A percentile compares a stretch with the other conserved stretches of the same genome.
Evolutionary conservation across 2,888 invertebrate genomes (phyloP).

Genomic region (Lepidonotus clava): DNA sequence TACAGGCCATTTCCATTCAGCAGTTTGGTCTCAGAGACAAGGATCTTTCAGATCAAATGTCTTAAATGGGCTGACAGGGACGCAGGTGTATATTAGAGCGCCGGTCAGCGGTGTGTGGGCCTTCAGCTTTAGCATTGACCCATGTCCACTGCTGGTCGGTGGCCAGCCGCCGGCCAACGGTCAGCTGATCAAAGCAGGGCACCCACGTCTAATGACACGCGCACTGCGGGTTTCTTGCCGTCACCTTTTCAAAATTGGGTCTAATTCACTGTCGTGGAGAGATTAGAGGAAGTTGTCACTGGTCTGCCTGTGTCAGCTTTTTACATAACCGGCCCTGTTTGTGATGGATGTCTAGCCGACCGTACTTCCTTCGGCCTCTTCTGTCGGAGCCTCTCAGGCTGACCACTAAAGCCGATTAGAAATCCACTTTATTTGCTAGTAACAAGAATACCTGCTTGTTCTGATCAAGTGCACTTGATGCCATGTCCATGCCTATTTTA

Average conservation of each 20-base stretch:
- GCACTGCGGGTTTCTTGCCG: background rate
- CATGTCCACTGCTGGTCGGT: background rate
- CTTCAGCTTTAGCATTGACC: no score
- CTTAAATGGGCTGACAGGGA: no score
- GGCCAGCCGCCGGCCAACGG: background rate
- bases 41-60: no score
- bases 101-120: no score
- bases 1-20: no score
- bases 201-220: conserved; percentile 25
- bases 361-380: background rate
- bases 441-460: conserved; percentile 27
- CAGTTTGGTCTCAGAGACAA: no score
- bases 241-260: background rate
- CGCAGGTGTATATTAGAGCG: no score
- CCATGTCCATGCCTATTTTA: background rate
- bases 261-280: background rate
- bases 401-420: background rate
- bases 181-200: background rate
- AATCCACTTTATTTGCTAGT: conserved; percentile 24
- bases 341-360: background rate
- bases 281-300: conserved; percentile 24
- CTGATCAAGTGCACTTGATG: conserved; percentile 37
- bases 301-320: conserved; percentile 1
- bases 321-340: background rate
- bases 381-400: background rate